phyloP scores from a whole-genome alignment of 2,797 vertebrate genomes.

The Euphonia xanthogaster region DNA sequence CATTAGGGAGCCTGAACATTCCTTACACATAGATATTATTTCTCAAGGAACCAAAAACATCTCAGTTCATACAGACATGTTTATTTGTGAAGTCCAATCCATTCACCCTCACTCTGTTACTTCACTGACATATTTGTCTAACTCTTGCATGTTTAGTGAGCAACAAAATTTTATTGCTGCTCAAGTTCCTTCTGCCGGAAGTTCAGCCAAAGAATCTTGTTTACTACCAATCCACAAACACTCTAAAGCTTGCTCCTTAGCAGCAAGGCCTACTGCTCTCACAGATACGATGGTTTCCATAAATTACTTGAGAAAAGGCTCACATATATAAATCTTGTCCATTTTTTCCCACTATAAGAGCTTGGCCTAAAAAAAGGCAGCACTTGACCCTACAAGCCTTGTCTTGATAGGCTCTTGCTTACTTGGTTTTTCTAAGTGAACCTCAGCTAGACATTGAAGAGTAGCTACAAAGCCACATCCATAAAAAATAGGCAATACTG shows the following conservation, averaged over 20 bases:
- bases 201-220: conserved; percentile 26
- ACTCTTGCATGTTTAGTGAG: background rate
- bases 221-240: background rate
- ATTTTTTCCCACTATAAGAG: background rate
- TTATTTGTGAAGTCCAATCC: background rate
- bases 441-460: background rate
- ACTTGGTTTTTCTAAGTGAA: background rate
- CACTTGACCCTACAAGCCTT: background rate
- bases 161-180: background rate
- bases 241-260: background rate
- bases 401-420: background rate
- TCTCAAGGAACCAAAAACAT: background rate
- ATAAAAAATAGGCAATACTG: background rate
- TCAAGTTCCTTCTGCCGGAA: background rate
- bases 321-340: background rate
- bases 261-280: background rate
- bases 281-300: background rate
- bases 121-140: background rate
- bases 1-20: background rate
- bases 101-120: background rate
- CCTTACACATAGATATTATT: background rate
- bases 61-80: background rate
- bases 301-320: background rate
- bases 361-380: background rate
- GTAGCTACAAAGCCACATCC: background rate